Percentiles rank a stretch among this genome's conserved stretches.
These are phyloP conservation scores for Melinopterus prodromus DNA, from an alignment of 2,888 invertebrate species.

Conservation along the genomic window DNA sequence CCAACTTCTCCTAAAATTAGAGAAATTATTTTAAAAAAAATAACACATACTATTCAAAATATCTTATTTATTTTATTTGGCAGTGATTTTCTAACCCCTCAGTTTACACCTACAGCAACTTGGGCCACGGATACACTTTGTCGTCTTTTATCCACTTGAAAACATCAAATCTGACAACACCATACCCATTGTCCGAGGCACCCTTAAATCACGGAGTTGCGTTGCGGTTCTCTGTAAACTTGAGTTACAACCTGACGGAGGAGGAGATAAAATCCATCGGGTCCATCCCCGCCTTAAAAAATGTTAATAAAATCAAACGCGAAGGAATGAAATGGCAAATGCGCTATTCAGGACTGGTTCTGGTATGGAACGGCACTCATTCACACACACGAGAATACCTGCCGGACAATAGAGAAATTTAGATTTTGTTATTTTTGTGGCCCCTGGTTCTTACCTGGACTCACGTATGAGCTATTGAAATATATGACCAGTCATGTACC, in stretches of 20 bases:
- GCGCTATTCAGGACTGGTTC: neutral
- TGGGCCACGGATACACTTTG: too few relatives aligned
- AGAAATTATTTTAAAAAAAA: too few relatives aligned
- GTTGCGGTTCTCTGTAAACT: neutral
- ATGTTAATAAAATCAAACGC: neutral
- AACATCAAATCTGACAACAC: neutral
- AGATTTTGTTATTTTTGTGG: slow-evolving; percentile 21
- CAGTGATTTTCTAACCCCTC: too few relatives aligned
- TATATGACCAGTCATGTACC: neutral
- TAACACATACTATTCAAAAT: too few relatives aligned
- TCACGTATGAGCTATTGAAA: neutral
- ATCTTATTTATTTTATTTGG: too few relatives aligned
- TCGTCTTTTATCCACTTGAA: neutral
- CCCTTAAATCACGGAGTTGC: neutral
- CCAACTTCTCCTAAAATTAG: too few relatives aligned
- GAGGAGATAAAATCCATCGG: neutral
- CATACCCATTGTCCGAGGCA: neutral
- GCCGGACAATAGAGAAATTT: slow-evolving; percentile 25
- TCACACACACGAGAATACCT: slow-evolving; percentile 20
- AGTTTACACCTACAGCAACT: too few relatives aligned
- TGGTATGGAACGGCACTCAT: neutral
- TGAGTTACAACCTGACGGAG: neutral
- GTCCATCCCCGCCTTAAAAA: neutral
- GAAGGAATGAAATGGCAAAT: neutral
- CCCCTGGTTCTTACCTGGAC: neutral